Conservation (phyloP, 2,113 vertebrate genomes). For the Heloderma charlesbogerti region DNA sequence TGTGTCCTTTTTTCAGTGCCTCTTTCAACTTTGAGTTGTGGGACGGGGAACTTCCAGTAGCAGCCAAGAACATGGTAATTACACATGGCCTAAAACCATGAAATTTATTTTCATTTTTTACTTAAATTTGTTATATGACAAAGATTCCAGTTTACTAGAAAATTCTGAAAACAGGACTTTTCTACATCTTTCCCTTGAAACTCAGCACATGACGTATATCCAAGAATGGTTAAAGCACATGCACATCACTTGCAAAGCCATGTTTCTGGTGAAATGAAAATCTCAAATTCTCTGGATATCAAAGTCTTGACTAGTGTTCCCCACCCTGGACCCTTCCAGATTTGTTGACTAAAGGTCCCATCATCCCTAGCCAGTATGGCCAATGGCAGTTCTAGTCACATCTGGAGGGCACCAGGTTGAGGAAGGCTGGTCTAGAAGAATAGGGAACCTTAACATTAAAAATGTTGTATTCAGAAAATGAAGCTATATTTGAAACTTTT, state of each 20-base stretch:
- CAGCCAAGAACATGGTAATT: neutral
- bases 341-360: no score
- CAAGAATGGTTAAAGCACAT: no score
- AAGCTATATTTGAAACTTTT: neutral
- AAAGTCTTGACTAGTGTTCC: no score
- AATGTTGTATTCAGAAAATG: neutral
- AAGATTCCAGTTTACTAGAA: neutral
- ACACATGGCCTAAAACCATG: neutral
- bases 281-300: neutral
- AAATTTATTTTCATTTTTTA: neutral
- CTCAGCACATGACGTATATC: neutral
- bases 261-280: neutral
- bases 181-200: neutral
- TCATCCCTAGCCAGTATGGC: no score
- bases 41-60: neutral
- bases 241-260: neutral
- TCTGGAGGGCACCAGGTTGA: no score
- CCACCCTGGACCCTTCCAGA: no score
- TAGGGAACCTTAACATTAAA: neutral
- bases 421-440: neutral
- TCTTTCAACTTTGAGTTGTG: neutral
- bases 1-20: neutral
- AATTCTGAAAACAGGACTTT: neutral
- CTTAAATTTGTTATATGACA: neutral
- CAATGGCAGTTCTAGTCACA: no score